These are phyloP conservation scores for Acinonyx jubatus DNA, from an alignment of 2,113 vertebrate species.

Conservation along the genomic window DNA sequence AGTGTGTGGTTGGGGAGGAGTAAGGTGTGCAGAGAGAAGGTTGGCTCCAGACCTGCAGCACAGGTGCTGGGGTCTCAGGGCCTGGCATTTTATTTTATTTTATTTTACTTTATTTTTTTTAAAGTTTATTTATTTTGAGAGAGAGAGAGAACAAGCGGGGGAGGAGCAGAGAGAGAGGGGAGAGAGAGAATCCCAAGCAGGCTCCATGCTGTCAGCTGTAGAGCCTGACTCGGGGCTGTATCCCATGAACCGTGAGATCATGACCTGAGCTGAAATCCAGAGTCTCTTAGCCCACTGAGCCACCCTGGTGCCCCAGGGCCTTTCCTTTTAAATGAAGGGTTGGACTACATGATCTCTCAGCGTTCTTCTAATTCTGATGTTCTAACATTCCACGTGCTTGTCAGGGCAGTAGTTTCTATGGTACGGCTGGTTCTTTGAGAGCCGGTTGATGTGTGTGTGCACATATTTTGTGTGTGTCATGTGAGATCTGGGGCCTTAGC, in stretches of 20 bases:
- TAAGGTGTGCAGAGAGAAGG: neutral
- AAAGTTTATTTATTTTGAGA: neutral
- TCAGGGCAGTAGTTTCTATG: neutral
- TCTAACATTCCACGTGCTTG: neutral
- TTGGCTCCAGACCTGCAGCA: neutral
- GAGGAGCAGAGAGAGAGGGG: neutral
- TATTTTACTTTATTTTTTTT: neutral
- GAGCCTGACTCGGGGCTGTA: neutral
- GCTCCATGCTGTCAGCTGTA: neutral
- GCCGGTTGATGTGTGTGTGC: accelerated
- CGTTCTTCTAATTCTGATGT: neutral
- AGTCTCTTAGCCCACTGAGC: neutral
- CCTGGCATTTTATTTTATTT: neutral
- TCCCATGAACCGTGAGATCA: neutral
- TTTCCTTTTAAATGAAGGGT: neutral
- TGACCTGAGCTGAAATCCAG: neutral
- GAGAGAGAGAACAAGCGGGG: neutral
- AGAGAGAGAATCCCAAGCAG: neutral
- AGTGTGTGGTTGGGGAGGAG: neutral
- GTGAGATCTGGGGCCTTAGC: neutral
- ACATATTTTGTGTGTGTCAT: neutral
- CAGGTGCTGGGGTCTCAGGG: neutral
- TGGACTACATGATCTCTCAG: neutral
- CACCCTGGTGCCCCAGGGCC: neutral
- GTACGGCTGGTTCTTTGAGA: neutral